A percentile compares a stretch with the other conserved stretches of the same genome.
Conservation (phyloP, 2,888 invertebrate species). For the Tachystola acroxantha region DNA sequence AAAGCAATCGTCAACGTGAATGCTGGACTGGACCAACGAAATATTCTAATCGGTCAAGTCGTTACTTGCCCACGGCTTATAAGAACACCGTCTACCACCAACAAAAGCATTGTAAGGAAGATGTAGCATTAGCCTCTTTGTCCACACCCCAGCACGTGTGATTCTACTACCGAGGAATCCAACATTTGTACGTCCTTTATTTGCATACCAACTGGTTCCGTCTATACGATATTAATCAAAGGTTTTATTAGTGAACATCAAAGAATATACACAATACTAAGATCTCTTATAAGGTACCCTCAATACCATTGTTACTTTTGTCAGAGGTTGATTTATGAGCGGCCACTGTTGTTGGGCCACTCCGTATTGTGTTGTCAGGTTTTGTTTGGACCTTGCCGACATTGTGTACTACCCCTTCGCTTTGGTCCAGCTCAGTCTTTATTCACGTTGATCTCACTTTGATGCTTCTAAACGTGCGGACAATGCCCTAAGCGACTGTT, state of each 20-base stretch:
- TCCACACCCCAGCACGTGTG: constrained; percentile 68
- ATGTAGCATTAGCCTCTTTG: constrained; percentile 65
- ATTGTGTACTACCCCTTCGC: constrained; percentile 71
- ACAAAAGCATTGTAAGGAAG: constrained; percentile 61
- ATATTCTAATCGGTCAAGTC: constrained; percentile 28
- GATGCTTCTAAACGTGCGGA: constrained; percentile 63
- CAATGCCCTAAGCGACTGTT: constrained; percentile 52
- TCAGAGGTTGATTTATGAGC: constrained; percentile 76
- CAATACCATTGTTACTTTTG: constrained; percentile 78
- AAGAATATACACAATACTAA: constrained; percentile 75
- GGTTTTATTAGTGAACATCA: constrained; percentile 79
- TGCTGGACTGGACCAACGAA: too few species aligned
- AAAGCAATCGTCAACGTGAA: too few species aligned
- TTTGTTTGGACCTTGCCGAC: constrained; percentile 74
- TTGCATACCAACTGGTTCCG: constrained; percentile 75
- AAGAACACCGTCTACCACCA: constrained; percentile 37
- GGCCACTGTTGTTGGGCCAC: constrained; percentile 75
- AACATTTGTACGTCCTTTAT: constrained; percentile 59
- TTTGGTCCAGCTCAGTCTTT: constrained; percentile 64
- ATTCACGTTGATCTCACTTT: constrained; percentile 71
- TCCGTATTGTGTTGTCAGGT: constrained; percentile 74
- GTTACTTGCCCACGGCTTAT: constrained; percentile 29
- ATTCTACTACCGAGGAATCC: constrained; percentile 61
- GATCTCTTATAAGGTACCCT: constrained; percentile 78
- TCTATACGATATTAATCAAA: constrained; percentile 78